A percentile compares a stretch with the other conserved stretches of the same genome.
Evolutionary conservation across 2,888 invertebrate genomes (phyloP).

Genomic region (Cataglyphis altisquamis): DNA sequence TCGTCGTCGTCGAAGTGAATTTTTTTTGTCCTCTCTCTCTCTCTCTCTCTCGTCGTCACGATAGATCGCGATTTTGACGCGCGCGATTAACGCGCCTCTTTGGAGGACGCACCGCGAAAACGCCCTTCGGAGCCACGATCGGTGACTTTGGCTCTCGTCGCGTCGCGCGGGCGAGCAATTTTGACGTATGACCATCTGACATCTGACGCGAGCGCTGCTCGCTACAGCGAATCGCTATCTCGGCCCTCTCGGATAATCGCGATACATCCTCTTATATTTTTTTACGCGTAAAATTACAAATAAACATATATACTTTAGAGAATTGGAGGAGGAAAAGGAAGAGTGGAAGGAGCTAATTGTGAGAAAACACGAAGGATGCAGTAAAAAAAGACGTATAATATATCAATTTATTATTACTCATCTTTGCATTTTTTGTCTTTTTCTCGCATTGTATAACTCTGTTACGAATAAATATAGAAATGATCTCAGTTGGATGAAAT

Average conservation of each 20-base stretch:
- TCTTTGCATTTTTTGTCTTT: not conserved
- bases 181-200: slow-evolving; percentile 64
- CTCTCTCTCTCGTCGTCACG: slow-evolving; percentile 2
- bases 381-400: not conserved
- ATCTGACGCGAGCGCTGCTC: slow-evolving; percentile 66
- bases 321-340: not conserved
- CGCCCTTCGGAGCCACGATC: slow-evolving; percentile 1
- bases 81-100: not conserved
- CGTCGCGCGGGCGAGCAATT: slow-evolving; percentile 48
- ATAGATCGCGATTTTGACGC: not conserved
- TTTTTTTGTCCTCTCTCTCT: not conserved
- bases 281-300: not conserved
- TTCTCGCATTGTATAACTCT: not conserved
- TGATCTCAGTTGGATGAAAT: not conserved
- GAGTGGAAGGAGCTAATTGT: not conserved
- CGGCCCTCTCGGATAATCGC: not conserved
- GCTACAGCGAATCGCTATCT: not conserved
- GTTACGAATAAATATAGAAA: not conserved
- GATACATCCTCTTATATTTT: not conserved
- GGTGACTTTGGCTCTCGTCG: not conserved
- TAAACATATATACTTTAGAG: not conserved
- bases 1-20: not conserved
- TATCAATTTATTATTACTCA: not conserved
- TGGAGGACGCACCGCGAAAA: not conserved
- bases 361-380: not conserved